A percentile compares a stretch with the other conserved stretches of the same genome.
These are phyloP conservation scores for Sebastolobus alascanus DNA, from an alignment of 2,797 vertebrate species.

Conservation along the genomic window DNA sequence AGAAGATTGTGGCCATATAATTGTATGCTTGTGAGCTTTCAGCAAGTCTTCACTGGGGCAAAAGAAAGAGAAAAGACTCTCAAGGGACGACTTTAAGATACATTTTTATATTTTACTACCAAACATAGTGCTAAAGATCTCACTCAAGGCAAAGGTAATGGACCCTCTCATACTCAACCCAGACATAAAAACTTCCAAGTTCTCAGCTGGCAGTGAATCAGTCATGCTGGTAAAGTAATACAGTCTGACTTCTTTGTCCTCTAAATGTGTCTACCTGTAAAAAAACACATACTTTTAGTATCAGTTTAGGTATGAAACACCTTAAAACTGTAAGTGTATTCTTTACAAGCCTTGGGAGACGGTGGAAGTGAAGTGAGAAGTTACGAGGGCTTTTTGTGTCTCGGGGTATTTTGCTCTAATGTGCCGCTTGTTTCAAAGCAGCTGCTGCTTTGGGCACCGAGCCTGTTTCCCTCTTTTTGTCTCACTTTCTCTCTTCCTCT, in stretches of 20 bases:
- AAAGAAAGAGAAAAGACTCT: constrained; percentile 6
- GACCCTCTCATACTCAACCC: constrained; percentile 11
- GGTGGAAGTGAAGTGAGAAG: constrained; percentile 50
- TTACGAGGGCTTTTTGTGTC: constrained; percentile 56
- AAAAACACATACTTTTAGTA: constrained; percentile 23
- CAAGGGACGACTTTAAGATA: constrained; percentile 14
- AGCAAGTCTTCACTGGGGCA: neutral
- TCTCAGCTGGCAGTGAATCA: constrained; percentile 42
- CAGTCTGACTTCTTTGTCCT: constrained; percentile 49
- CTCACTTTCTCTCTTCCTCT: constrained; percentile 42
- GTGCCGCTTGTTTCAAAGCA: constrained; percentile 69
- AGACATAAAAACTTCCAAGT: constrained; percentile 31
- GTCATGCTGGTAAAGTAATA: constrained; percentile 29
- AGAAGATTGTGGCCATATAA: neutral
- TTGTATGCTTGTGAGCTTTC: neutral
- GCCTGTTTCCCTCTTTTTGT: constrained; percentile 61
- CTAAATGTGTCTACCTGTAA: constrained; percentile 47
- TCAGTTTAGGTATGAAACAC: constrained; percentile 12
- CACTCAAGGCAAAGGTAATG: constrained; percentile 53
- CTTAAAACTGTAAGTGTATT: constrained; percentile 43
- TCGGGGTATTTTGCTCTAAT: constrained; percentile 64
- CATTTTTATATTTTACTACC: constrained; percentile 20
- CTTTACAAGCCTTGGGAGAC: constrained; percentile 53
- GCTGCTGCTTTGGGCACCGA: constrained; percentile 67
- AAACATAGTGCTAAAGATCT: constrained; percentile 27